Percentiles rank a stretch among this genome's conserved stretches.
These are phyloP conservation scores for Pedetes capensis DNA, from an alignment of 2,113 vertebrate species.

Conservation along the genomic window DNA sequence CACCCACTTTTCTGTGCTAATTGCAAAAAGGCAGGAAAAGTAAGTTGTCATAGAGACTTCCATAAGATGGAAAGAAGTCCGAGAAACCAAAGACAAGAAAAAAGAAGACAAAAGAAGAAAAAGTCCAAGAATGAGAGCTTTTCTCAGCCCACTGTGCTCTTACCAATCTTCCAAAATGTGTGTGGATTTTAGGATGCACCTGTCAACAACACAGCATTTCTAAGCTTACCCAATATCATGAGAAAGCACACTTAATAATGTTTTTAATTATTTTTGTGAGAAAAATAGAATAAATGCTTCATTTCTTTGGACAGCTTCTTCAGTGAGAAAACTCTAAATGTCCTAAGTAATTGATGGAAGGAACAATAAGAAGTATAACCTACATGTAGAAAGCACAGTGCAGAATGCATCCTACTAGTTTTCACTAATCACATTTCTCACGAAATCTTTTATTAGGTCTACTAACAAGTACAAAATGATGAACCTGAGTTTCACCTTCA, in stretches of 20 bases:
- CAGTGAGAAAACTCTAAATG: not conserved
- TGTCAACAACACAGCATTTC: not conserved
- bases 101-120: too few species aligned
- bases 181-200: not conserved
- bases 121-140: not conserved
- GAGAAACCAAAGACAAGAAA: too few species aligned
- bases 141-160: not conserved
- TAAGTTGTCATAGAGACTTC: not conserved
- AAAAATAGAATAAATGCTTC: not conserved
- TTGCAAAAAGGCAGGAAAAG: not conserved
- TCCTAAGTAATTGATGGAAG: not conserved
- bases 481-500: conserved; percentile 51
- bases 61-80: not conserved
- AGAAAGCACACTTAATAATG: not conserved
- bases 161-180: not conserved
- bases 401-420: not conserved
- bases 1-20: not conserved
- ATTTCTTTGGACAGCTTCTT: conserved; percentile 4
- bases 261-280: conserved; percentile 25
- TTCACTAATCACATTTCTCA: conserved; percentile 4
- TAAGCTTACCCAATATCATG: not conserved
- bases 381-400: not conserved
- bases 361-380: not conserved
- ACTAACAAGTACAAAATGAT: conserved; percentile 40
- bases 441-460: conserved; percentile 40